Conservation (phyloP, 2,113 vertebrate genomes). For the Caloenas nicobarica region DNA sequence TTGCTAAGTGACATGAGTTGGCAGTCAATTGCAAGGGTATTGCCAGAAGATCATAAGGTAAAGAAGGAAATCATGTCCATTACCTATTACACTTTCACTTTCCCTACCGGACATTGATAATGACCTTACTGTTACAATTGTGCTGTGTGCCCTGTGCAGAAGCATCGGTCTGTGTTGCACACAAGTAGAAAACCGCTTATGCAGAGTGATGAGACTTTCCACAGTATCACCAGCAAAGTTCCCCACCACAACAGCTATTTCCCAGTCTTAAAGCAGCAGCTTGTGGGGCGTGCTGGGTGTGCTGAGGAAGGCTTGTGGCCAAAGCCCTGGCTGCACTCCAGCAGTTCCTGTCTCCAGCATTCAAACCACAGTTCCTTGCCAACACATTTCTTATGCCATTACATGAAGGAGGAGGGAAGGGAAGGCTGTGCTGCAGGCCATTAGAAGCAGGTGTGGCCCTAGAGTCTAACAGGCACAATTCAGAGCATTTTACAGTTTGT, state of each 20-base stretch:
- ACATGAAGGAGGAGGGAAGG: not conserved
- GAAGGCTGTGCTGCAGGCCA: not conserved
- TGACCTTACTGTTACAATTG: not conserved
- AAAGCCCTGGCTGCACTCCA: not conserved
- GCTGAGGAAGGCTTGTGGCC: not conserved
- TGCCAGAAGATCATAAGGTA: not conserved
- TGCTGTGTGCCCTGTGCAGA: not conserved
- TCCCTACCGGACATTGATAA: not conserved
- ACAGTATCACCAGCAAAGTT: not conserved
- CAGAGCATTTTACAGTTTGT: not conserved
- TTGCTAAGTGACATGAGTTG: not conserved
- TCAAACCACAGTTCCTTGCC: not conserved
- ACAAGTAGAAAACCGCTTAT: not conserved
- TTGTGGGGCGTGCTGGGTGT: not conserved
- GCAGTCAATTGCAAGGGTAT: not conserved
- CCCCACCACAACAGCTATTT: not conserved
- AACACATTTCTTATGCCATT: not conserved
- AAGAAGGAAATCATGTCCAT: not conserved
- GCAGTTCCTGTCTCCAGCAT: not conserved
- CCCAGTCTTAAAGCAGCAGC: not conserved
- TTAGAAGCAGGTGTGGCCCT: slow-evolving; percentile 1
- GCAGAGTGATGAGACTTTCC: not conserved
- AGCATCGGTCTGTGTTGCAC: not conserved
- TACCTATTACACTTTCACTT: not conserved
- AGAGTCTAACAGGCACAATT: not conserved